Percentiles rank a stretch among this genome's conserved stretches.
phyloP scores from a whole-genome alignment of 2,888 invertebrate species.

The Dicyrtoma fusca region DNA sequence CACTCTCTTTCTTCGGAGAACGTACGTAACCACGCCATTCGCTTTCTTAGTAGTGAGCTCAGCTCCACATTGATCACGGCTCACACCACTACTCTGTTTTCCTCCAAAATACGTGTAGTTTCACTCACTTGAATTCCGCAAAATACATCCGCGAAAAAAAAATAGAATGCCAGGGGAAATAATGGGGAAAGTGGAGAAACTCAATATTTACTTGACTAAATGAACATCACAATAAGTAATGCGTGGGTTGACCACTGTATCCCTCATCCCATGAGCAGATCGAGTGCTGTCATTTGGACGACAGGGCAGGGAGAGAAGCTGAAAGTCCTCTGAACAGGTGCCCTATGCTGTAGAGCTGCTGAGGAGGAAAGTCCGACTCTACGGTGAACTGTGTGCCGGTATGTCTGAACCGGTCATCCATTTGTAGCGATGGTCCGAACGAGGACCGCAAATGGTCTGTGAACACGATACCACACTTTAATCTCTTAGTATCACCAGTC shows the following conservation, averaged over 20 bases:
- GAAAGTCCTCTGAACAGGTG: too few species aligned
- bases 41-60: constrained; percentile 2
- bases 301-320: constrained; percentile 16
- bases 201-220: constrained; percentile 37
- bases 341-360: too few species aligned
- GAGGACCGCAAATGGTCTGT: constrained; percentile 54
- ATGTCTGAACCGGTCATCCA: constrained; percentile 16
- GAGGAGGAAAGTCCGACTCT: constrained; percentile 17
- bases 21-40: constrained; percentile 30
- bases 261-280: constrained; percentile 42
- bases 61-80: constrained; percentile 6
- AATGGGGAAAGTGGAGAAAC: constrained; percentile 22
- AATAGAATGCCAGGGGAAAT: constrained; percentile 20
- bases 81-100: constrained; percentile 23
- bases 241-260: constrained; percentile 29
- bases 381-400: neutral
- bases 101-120: too few species aligned
- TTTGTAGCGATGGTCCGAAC: constrained; percentile 7
- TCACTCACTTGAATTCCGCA: neutral
- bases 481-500: constrained; percentile 35
- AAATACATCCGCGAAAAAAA: neutral
- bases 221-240: constrained; percentile 41
- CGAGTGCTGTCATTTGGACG: constrained; percentile 45
- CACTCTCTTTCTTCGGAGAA: constrained; percentile 61
- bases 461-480: constrained; percentile 55